Evolutionary conservation across 2,888 invertebrate genomes (phyloP), one percentile per base, ranked within the genome.

Genomic region (Terebella lapidaria): DNA sequence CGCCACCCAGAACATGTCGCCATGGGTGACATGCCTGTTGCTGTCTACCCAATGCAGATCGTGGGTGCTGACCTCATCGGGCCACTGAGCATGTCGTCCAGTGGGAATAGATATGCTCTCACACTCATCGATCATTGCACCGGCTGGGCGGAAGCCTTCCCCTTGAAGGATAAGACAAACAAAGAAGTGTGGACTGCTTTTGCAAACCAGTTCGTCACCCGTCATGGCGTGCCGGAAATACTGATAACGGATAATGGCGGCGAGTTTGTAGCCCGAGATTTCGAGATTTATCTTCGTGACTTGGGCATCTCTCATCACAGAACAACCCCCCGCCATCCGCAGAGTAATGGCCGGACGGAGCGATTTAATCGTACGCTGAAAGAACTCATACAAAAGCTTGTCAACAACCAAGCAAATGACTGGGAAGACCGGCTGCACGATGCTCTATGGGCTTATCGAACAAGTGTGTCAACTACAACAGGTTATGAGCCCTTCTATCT

Each of bases 61-160:
- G 42, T 57, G 3, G 53, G 56, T 22, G 35, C 42, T 18, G 57
- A 60, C 10, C 26, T 60, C n/a, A 57, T 56, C 26, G 56, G 60
- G 1, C 59, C 59, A 26, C 49, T 56, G 46, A 35, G 46, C 15
- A 2, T 24, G 18, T 42, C 42, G n/a, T 18, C 58, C 4, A 5
- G 22, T 4, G 58, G 58, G 18, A 56, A 56, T 54, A 15, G 25
- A 20, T 58, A 58, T 18, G n/a, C n/a, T n/a, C n/a, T n/a, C n/a
- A n/a, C n/a, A n/a, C n/a, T 56, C 2, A 28, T 59, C 3, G 46
- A 49, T 47, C 59, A 59, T 25, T 49, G 27, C n/a, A 47, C 55
- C 2, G 55, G 55, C 10, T 59, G 59, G 59, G 56, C 27, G 10
- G 56, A 59, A 30, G 45, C 45, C 2, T 49, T 27, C 26, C 56